Evolutionary conservation across 2,113 vertebrate genomes (phyloP).

Genomic region (Podarcis cretensis): DNA sequence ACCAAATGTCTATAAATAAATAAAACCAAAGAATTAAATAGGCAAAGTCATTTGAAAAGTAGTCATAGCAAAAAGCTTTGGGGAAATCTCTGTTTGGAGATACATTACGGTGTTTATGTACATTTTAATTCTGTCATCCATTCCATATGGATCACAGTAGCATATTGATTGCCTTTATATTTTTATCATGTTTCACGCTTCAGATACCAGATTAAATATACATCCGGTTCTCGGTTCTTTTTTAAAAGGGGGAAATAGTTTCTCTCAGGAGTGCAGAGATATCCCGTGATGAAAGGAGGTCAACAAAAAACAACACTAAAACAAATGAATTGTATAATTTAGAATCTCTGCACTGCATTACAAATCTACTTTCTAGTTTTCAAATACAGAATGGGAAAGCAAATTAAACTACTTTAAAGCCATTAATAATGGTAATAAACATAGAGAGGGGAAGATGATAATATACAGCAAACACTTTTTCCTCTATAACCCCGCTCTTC

Average conservation of each 20-base stretch:
- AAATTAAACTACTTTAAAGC: slow-evolving; percentile 18
- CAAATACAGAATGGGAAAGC: slow-evolving; percentile 32
- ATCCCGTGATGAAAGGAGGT: slow-evolving; percentile 27
- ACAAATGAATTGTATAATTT: slow-evolving; percentile 37
- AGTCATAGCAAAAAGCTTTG: neutral
- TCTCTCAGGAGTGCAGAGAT: slow-evolving; percentile 9
- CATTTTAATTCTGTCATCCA: slow-evolving; percentile 40
- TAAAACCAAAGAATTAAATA: slow-evolving; percentile 57
- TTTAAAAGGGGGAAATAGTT: slow-evolving; percentile 26
- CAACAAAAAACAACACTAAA: slow-evolving; percentile 28
- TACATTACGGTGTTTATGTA: slow-evolving; percentile 26
- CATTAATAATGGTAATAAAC: neutral
- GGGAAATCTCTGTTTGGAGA: slow-evolving; percentile 51
- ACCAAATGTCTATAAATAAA: slow-evolving; percentile 16
- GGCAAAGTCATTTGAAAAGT: slow-evolving; percentile 51
- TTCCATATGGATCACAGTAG: slow-evolving; percentile 34
- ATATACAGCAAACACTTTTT: neutral
- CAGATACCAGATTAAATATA: slow-evolving; percentile 41
- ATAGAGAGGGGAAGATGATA: neutral
- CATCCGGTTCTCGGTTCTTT: slow-evolving; percentile 20
- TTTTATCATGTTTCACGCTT: slow-evolving; percentile 29
- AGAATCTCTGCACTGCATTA: slow-evolving; percentile 25
- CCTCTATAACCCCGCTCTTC: neutral
- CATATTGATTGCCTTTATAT: slow-evolving; percentile 31
- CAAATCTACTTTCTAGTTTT: slow-evolving; percentile 38